Base-by-base conservation (phyloP, 2,113 vertebrate species). In the Patagioenas fasciata region DNA sequence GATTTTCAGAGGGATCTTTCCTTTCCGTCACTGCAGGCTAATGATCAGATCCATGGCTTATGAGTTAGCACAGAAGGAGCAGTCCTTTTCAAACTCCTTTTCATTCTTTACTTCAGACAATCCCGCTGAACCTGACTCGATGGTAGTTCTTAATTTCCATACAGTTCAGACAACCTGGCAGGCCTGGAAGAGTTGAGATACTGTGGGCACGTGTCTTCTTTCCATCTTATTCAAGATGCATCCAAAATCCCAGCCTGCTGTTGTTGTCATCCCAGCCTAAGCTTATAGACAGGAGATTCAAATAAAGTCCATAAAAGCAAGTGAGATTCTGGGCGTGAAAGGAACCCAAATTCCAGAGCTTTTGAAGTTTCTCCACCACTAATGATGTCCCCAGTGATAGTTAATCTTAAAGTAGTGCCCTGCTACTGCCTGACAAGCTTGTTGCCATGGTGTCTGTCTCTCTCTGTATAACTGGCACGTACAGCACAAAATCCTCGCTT, bases 361-460 rank as follows among this genome's bases (percentile, higher is more conserved):
- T 97, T 88, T 93, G 66, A 93, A 83, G 88, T 95, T 90, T 88
- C 88, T 78, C 38, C 82, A 74, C 71, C 47, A 88, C 88, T 96
- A 91, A 97, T 94, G 74, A 96, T 90, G 85, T 96, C 89, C 91
- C 85, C 40, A 65, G 78, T 0, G 84, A 93, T 72, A 88, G 84
- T 89, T 92, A 89, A 94, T 94, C 92, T 82, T 77, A 42, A 86
- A 91, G 92, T 56, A 79, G 77, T 92, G 91, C 91, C 83, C 80
- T 87, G 80, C 87, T 96, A 36, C 58, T 92, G 84, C 84, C 47
- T 95, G 94, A 82, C 87, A 85, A 89, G 66, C 91, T 89, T 87
- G 94, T 97, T 96, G 93, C 95, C 89, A 97, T 97, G 95, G 96
- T 87, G 92, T 79, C 89, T 94, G 48, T 92, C 80, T 96, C 80